Conservation (phyloP, 2,113 vertebrate genomes). For the Microtus pennsylvanicus region DNA sequence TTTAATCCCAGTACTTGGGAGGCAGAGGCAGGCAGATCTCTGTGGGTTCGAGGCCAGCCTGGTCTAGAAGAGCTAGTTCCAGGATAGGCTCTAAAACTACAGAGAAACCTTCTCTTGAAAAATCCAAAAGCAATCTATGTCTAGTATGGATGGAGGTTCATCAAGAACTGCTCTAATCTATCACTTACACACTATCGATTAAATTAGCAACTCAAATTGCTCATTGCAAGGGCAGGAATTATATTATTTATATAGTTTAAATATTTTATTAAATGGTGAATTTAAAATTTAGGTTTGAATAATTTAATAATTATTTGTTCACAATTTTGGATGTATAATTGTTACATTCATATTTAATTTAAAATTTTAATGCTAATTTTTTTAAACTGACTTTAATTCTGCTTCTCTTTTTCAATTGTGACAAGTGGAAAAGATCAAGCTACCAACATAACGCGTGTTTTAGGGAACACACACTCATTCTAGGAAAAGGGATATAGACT, state of each 20-base stretch:
- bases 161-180: not conserved
- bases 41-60: too few species aligned
- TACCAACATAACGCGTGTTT: not conserved
- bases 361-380: not conserved
- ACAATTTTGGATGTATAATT: too few species aligned
- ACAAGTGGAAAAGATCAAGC: not conserved
- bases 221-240: not conserved
- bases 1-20: too few species aligned
- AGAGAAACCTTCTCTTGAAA: too few species aligned
- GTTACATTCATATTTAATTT: not conserved
- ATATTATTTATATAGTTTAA: not conserved
- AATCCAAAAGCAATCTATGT: not conserved
- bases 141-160: accelerated
- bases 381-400: not conserved
- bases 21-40: too few species aligned
- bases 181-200: not conserved
- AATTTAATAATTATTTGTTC: too few species aligned
- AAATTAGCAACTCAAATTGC: not conserved
- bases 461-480: not conserved
- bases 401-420: not conserved
- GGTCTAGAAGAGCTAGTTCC: too few species aligned
- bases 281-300: too few species aligned
- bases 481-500: not conserved
- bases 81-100: too few species aligned
- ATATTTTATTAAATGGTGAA: not conserved